Base-by-base conservation (phyloP, 1,140 invertebrate species). In the Panagrolaimus sp. region DNA sequence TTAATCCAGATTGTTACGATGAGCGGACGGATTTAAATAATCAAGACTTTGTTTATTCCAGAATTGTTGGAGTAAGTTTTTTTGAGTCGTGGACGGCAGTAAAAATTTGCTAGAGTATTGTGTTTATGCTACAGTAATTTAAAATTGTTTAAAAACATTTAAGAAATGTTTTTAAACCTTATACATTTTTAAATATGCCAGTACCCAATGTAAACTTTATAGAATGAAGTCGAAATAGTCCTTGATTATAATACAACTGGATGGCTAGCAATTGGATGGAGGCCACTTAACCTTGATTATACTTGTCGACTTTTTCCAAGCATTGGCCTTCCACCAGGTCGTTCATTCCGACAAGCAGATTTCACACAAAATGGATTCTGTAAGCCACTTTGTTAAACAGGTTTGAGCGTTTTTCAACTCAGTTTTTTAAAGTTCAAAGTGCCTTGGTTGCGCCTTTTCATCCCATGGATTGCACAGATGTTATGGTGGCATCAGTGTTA, bases 221-320 rank as follows among this genome's bases (percentile, higher is more conserved):
- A 74, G 67, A 67, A 78, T 57, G 53, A 78, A 23, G 20, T 76
- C 16, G 74, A 76, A 68, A 38, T 76, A 16, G 67, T 76, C 16
- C 47, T 78, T 9, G 74, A 76, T 45, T 79, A 67, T 44, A 48
- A 66, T n/a, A 74, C 74, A 11, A 65, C 42, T 16, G 43, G 43
- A n/a, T 76, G 65, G 48, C 43, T 79, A n/a, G 67, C 67, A 4
- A 7, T 76, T 9, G 74, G 74, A 9, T 76, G 74, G 74, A 67
- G 74, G 20, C 74, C 74, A n/a, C 38, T 63, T 8, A 63, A 74
- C 20, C 71, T 79, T 23, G 73, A 78, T 11, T n/a, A 14, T 2
- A 64, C 72, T 16, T 76, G 74, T 47, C 66, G 74, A 31, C 51
- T 79, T 9, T 76, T 76, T 46, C 74, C 74, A 44, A 62, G 79